A percentile compares a stretch with the other conserved stretches of the same genome.
Conservation (phyloP, 2,113 vertebrate species). For the Chaenogobius annularis region DNA sequence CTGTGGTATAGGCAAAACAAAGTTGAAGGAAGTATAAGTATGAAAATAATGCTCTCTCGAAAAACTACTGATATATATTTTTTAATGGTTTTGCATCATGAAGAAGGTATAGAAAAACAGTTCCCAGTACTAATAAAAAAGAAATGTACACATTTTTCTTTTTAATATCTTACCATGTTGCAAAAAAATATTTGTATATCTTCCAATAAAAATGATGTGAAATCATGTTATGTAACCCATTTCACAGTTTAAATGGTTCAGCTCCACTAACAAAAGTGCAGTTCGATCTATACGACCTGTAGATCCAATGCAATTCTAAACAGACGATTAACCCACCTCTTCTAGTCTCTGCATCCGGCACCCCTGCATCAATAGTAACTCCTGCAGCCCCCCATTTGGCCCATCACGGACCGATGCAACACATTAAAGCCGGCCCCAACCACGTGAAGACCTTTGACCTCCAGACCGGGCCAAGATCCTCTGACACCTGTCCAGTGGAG, state of each 20-base stretch:
- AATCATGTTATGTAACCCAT: too few relatives aligned
- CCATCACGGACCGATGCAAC: constrained; percentile 24
- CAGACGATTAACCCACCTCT: constrained; percentile 21
- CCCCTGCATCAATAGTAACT: constrained; percentile 16
- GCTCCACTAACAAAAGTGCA: constrained; percentile 11
- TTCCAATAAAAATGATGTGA: too few relatives aligned
- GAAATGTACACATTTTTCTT: too few relatives aligned
- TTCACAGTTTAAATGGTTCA: not conserved
- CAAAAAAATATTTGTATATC: not conserved
- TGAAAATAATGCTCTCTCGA: too few relatives aligned
- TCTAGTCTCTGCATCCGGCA: constrained; percentile 31
- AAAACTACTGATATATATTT: too few relatives aligned
- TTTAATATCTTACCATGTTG: not conserved
- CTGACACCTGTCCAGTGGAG: constrained; percentile 69
- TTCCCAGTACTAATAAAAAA: too few relatives aligned
- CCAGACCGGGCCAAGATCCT: constrained; percentile 39
- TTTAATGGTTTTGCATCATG: too few relatives aligned
- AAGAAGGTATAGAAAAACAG: too few relatives aligned
- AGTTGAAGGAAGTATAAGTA: too few relatives aligned
- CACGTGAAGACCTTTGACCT: constrained; percentile 56
- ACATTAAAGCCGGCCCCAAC: constrained; percentile 36
- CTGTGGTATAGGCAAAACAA: too few relatives aligned
- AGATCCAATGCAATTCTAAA: constrained; percentile 3
- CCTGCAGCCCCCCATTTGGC: constrained; percentile 19
- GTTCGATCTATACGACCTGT: not conserved